phyloP scores from a whole-genome alignment of 2,888 invertebrate species.

The Trichopoda pennipes region DNA sequence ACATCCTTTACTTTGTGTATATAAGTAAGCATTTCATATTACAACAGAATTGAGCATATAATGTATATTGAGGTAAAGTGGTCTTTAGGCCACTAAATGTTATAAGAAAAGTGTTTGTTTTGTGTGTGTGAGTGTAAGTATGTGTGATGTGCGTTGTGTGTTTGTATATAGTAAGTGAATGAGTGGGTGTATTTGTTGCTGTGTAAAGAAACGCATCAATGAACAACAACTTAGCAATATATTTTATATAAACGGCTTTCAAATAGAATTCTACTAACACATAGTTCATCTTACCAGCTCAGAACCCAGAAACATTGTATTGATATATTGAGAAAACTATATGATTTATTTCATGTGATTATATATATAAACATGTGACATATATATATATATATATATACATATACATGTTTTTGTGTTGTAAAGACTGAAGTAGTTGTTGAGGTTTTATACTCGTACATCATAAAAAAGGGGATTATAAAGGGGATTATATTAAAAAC shows the following conservation, averaged over 20 bases:
- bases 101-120: slow-evolving; percentile 35
- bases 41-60: slow-evolving; percentile 6
- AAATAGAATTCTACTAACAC: slow-evolving; percentile 17
- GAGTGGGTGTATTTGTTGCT: slow-evolving; percentile 18
- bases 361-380: too few relatives aligned
- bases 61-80: slow-evolving; percentile 52
- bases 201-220: slow-evolving; percentile 63
- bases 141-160: neutral
- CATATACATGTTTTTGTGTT: neutral
- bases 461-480: neutral
- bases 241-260: slow-evolving; percentile 38
- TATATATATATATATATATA: too few relatives aligned
- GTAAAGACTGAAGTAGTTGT: slow-evolving; percentile 21
- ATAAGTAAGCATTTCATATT: slow-evolving; percentile 15
- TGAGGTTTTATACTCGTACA: neutral
- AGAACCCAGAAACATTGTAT: slow-evolving; percentile 10
- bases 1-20: neutral
- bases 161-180: neutral
- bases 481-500: slow-evolving; percentile 1
- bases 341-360: too few relatives aligned
- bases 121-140: neutral
- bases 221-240: slow-evolving; percentile 62
- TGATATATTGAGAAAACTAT: neutral
- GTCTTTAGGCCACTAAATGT: slow-evolving; percentile 44
- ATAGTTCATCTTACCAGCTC: neutral